Evolutionary conservation across 2,797 vertebrate species (phyloP), one percentile per base, ranked within the genome.

Genomic region (Podargus strigoides): DNA sequence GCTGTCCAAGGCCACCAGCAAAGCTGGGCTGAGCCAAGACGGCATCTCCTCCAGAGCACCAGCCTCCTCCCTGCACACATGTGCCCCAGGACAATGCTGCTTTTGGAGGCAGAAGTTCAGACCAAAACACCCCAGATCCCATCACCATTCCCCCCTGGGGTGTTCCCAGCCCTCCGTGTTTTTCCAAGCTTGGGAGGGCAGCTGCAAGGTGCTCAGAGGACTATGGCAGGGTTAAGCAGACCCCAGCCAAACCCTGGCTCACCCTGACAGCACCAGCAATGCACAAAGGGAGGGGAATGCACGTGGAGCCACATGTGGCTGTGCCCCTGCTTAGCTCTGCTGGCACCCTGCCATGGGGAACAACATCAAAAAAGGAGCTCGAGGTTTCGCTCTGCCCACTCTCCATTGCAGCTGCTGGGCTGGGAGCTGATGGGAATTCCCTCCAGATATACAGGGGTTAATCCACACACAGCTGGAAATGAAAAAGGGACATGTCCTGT

Each of bases 121-220:
- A 52, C 14, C 7, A 1, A 47, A n/a, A 6, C 11, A 20, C 7
- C 17, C 47, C 66, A 50, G n/a, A 18, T 3, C 14, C 49, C 30
- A 9, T 5, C 2, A 3, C 5, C 0, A 0, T 7, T 37, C 36
- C 41, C 22, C 59, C 41, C 32, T 6, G 1, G 26, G 18, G 14
- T 58, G 12, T 16, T 52, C 42, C 32, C 21, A 32, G 1, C 10
- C 28, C 60, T 32, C 46, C 0, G 4, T 18, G 60, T 81, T 76
- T 28, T 72, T 26, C 41, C 74, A 76, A 41, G 37, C 36, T 44
- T 14, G 7, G 41, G 8, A 26, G 24, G 59, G 60, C 84, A 83
- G 22, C 14, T 16, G 3, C 21, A 32, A 30, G 28, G 37, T 22
- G n/a, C 53, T 30, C 13, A 3, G 62, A 63, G 76, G 47, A 68